A percentile compares a stretch with the other conserved stretches of the same genome.
Conservation (phyloP, 2,888 invertebrate genomes). For the Meteorus colon region DNA sequence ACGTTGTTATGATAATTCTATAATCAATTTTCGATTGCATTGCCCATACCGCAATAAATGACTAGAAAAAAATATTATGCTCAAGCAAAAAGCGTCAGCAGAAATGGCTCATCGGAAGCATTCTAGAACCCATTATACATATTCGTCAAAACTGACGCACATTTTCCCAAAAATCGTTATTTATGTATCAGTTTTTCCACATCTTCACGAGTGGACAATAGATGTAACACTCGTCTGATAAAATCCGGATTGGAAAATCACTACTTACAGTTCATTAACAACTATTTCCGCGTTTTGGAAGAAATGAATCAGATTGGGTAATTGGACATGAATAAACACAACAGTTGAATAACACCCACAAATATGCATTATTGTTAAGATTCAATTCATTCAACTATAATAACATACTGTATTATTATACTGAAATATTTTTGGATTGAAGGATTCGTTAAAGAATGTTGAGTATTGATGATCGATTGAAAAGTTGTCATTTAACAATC, state of each 20-base stretch:
- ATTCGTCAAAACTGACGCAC: conserved; percentile 24
- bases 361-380: not conserved
- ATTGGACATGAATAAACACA: not conserved
- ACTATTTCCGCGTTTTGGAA: not conserved
- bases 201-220: not conserved
- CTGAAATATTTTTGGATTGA: not conserved
- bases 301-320: not conserved
- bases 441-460: not conserved
- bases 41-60: no score
- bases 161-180: conserved; percentile 7
- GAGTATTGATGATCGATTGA: not conserved
- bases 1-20: not conserved
- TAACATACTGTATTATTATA: not conserved
- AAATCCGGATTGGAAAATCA: not conserved
- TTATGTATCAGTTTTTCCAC: not conserved
- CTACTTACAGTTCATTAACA: not conserved
- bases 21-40: not conserved
- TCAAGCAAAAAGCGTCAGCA: not conserved
- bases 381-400: not conserved
- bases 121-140: not conserved
- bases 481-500: not conserved
- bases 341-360: not conserved
- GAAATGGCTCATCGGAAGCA: not conserved
- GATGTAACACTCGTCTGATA: not conserved
- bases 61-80: not conserved